Evolutionary conservation across 2,888 invertebrate genomes (phyloP), one percentile per base, ranked within the genome.

Genomic region (Hanleya hanleyi): DNA sequence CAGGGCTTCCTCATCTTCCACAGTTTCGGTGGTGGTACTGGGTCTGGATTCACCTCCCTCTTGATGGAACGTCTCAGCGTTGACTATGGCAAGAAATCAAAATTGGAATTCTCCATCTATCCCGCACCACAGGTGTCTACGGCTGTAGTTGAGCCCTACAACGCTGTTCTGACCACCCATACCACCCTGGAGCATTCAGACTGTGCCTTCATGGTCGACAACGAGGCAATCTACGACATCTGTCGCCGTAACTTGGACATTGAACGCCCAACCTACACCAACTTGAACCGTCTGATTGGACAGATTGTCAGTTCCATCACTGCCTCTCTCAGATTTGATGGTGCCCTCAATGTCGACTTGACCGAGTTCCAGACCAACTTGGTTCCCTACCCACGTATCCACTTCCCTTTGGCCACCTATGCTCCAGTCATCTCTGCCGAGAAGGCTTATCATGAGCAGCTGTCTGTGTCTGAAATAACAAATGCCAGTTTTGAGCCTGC

Each of bases 351-450:
- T 76, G 91, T 92, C 35, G 92, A 91, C 78, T 81, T 91, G 73
- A 92, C 90, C 15, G 91, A 91, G 81, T 92, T 91, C 81, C 91
- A 91, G 84, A 89, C 89, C 96, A 47, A 47, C 47, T 47, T 47
- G 47, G 47, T 47, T 4, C 47, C 47, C 22, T 47, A 47, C 47
- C 47, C 47, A 2, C 47, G 47, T 47, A 47, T 47, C 22, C 47
- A 47, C 47, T 47, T 47, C 47, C 47, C 47, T 0, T 89, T 96
- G 50, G 90, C 71, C 95, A 91, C 97, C 7, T 96, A 96, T 89
- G 96, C 96, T 35, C 96, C 96, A 26, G 96, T 97, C 87, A 96
- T 97, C 91, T 96, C 96, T 0, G 96, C 96, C 74, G 96, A 96
- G 92, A 96, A 96, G 92, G 97, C 96, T 9, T 96, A 96, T 92